Evolutionary conservation across 2,888 invertebrate species (phyloP).

Genomic region (Timema podura): DNA sequence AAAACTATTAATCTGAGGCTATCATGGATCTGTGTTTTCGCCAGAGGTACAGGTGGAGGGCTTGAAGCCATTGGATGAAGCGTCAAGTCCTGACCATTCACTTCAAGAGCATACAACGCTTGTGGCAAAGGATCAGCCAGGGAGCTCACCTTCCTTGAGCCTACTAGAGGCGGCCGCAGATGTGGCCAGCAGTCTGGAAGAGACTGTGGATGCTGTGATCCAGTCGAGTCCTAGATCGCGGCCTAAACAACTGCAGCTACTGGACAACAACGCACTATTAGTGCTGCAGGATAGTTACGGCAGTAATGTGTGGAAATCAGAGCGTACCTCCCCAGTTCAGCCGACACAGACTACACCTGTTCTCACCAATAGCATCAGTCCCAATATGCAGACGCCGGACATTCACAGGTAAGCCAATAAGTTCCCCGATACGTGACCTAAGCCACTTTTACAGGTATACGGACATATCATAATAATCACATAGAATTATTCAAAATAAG

Average conservation of each 20-base stretch:
- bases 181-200: conserved; percentile 61
- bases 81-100: background rate
- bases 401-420: too few species aligned
- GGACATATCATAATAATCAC: too few species aligned
- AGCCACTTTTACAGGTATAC: too few species aligned
- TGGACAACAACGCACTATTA: conserved; percentile 32
- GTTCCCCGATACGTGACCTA: too few species aligned
- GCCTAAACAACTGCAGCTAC: conserved; percentile 45
- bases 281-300: conserved; percentile 49
- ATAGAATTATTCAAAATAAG: too few species aligned
- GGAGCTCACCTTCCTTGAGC: conserved; percentile 44
- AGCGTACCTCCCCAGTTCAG: background rate
- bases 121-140: conserved; percentile 6
- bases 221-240: conserved; percentile 57
- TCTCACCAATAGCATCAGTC: conserved; percentile 25
- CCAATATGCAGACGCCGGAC: conserved; percentile 9
- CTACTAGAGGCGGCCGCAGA: conserved; percentile 63
- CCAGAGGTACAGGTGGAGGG: too few species aligned
- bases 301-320: conserved; percentile 38
- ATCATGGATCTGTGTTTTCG: too few species aligned
- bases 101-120: background rate
- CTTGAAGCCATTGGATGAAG: background rate
- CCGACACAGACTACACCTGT: background rate
- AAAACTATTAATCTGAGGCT: too few species aligned
- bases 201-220: conserved; percentile 63